Percentiles rank a stretch among this genome's conserved stretches.
Evolutionary conservation across 2,888 invertebrate genomes (phyloP).

Genomic region (Phortica okadai): DNA sequence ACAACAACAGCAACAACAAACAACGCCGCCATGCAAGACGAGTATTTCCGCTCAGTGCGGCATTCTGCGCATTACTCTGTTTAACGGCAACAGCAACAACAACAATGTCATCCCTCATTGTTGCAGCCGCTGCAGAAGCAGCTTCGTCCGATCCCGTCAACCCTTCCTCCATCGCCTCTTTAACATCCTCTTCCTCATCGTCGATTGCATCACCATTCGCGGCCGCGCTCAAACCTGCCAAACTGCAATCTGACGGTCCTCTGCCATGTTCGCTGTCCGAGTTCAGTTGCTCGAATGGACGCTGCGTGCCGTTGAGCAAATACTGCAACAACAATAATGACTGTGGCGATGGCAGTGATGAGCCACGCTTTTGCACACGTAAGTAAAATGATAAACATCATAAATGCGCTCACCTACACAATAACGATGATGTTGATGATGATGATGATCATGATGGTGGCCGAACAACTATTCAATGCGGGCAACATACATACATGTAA

Average conservation of each 20-base stretch:
- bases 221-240: conserved; percentile 59
- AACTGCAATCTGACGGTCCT: conserved; percentile 48
- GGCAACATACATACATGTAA: conserved; percentile 50
- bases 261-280: conserved; percentile 74
- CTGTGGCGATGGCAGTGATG: conserved; percentile 88
- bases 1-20: conserved; percentile 19
- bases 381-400: conserved; percentile 76
- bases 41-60: conserved; percentile 15
- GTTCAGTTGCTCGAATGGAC: conserved; percentile 75
- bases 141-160: conserved; percentile 46
- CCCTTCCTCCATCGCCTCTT: conserved; percentile 16
- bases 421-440: background rate
- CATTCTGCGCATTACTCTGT: conserved; percentile 44
- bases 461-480: conserved; percentile 20
- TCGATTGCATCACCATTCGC: conserved; percentile 40
- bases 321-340: conserved; percentile 88
- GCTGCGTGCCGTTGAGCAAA: conserved; percentile 80
- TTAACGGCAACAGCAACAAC: conserved; percentile 43
- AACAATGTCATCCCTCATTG: conserved; percentile 37
- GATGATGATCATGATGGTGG: background rate
- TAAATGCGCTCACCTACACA: background rate
- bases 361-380: conserved; percentile 89
- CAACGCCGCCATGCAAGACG: background rate
- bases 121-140: conserved; percentile 43
- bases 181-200: conserved; percentile 31